A percentile compares a stretch with the other conserved stretches of the same genome.
Conservation (phyloP, 2,888 invertebrate species). For the Sylvicola cinctus region DNA sequence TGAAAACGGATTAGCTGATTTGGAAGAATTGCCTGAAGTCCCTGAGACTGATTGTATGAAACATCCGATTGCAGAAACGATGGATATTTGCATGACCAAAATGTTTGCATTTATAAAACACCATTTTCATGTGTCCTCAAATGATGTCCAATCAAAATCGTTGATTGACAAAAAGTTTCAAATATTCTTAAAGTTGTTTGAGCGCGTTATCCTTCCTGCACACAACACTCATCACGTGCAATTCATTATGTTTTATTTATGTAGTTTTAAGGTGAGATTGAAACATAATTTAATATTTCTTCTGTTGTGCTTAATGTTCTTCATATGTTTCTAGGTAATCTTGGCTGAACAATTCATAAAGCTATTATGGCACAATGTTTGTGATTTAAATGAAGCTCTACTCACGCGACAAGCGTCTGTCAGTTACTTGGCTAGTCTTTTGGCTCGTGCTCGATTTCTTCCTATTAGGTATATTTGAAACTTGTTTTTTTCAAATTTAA, state of each 20-base stretch:
- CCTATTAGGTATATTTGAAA: no score
- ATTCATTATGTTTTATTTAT: constrained; percentile 52
- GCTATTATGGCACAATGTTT: constrained; percentile 53
- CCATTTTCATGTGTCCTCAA: constrained; percentile 37
- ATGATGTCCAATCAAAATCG: constrained; percentile 19
- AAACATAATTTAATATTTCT: neutral
- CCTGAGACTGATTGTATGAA: constrained; percentile 16
- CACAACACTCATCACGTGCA: constrained; percentile 64
- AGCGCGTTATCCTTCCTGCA: constrained; percentile 61
- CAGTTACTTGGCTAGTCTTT: constrained; percentile 53
- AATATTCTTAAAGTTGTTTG: constrained; percentile 45
- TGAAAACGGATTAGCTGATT: neutral
- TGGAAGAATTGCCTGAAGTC: constrained; percentile 1
- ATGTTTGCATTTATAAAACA: constrained; percentile 51
- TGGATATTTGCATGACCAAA: constrained; percentile 62
- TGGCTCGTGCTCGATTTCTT: constrained; percentile 47
- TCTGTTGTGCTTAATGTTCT: neutral
- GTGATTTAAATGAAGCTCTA: constrained; percentile 37
- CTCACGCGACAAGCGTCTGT: constrained; percentile 46
- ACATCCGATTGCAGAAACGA: constrained; percentile 36
- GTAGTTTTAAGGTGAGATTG: constrained; percentile 34
- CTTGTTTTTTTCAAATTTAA: no score
- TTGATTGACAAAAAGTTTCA: constrained; percentile 35
- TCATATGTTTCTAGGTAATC: constrained; percentile 13
- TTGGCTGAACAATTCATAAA: constrained; percentile 43